Conservation (phyloP, 2,888 invertebrate genomes). For the Acleris laterana region DNA sequence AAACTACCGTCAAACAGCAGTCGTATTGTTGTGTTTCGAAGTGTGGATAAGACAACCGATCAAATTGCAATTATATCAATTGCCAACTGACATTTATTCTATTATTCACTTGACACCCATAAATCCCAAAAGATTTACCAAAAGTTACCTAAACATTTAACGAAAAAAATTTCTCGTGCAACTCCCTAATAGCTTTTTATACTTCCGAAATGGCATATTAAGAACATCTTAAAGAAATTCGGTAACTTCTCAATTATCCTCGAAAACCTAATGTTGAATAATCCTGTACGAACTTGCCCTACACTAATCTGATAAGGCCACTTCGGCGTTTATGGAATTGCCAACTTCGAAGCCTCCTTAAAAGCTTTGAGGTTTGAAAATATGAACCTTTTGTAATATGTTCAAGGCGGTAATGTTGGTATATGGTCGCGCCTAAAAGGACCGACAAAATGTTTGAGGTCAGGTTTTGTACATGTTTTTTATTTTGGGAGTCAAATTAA, state of each 20-base stretch:
- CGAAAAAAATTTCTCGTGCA: neutral
- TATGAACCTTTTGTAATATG: neutral
- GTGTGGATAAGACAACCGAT: no score
- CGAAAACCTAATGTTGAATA: conserved; percentile 1
- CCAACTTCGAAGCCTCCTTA: conserved; percentile 6
- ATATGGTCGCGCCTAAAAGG: no score
- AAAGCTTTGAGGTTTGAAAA: neutral
- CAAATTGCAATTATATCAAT: no score
- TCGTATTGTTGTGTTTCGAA: no score
- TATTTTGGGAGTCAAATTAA: no score
- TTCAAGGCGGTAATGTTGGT: no score
- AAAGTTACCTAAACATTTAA: neutral
- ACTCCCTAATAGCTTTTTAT: neutral
- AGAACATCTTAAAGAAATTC: conserved; percentile 4
- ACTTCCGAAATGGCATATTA: neutral
- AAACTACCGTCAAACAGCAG: no score
- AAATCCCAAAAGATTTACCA: no score
- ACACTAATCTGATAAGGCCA: neutral
- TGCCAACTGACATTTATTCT: no score
- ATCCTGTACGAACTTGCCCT: neutral
- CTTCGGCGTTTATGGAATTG: conserved; percentile 1
- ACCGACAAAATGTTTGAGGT: no score
- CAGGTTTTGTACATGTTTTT: no score
- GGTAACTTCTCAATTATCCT: conserved; percentile 7
- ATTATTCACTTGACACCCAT: no score